Evolutionary conservation across 2,888 invertebrate species (phyloP).

Genomic region (Lycia hirtaria): DNA sequence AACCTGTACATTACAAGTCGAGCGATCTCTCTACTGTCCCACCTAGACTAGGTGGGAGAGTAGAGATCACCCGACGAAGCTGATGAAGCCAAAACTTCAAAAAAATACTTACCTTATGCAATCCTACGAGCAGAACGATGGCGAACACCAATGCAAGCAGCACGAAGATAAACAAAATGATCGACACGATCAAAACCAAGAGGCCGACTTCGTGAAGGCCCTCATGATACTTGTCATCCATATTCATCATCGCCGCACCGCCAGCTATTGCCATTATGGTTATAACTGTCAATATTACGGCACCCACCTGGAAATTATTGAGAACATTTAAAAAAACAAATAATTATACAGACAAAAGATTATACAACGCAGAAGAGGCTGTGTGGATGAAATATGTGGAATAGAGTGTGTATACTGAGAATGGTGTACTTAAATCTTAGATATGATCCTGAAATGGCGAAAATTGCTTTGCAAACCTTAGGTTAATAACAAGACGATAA

Average conservation of each 20-base stretch:
- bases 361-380: too few relatives aligned
- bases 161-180: conserved; percentile 14
- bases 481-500: too few relatives aligned
- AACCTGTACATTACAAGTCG: too few relatives aligned
- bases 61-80: too few relatives aligned
- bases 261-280: not conserved
- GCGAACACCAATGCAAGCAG: conserved; percentile 21
- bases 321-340: not conserved
- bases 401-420: too few relatives aligned
- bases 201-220: not conserved
- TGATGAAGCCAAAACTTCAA: not conserved
- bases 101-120: conserved; percentile 20
- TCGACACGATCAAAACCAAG: not conserved
- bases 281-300: conserved; percentile 15
- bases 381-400: too few relatives aligned
- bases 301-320: conserved; percentile 24
- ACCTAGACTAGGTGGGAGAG: too few relatives aligned
- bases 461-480: too few relatives aligned
- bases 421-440: too few relatives aligned
- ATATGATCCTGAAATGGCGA: too few relatives aligned
- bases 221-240: not conserved
- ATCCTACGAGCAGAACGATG: conserved; percentile 24
- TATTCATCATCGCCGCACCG: not conserved
- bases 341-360: too few relatives aligned
- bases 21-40: too few relatives aligned